Evolutionary conservation across 2,888 invertebrate species (phyloP), one percentile per base, ranked within the genome.

Genomic region (Melieria omissa): DNA sequence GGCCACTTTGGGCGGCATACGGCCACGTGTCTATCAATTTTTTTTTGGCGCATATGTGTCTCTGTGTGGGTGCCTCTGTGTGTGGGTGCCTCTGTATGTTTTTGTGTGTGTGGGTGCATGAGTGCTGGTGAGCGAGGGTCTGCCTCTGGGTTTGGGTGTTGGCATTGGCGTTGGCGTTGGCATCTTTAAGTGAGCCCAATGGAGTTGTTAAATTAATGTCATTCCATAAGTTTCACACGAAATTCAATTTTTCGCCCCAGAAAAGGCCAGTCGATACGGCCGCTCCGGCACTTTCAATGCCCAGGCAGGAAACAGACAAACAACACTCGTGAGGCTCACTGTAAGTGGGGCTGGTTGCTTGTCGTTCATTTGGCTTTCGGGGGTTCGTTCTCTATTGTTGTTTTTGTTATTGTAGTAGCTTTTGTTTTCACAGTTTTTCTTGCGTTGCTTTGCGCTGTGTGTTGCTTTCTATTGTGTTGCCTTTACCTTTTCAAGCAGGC

Each of bases 191-290:
- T 74, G 76, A 73, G 75, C 78, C 76, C 76, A 74, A 76, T 61
- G 76, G 75, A 77, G 81, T 80, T 84, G 79, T 82, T 80, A 82
- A 83, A 83, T 84, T 83, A 83, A 83, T 83, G 82, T 79, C 75
- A 75, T 79, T 78, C 82, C 83, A 82, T 83, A 83, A 84, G 83
- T 83, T 83, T 81, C 79, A 81, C 82, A 80, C 80, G 82, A 81
- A 84, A 83, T 82, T 83, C 81, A 84, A 83, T 83, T 83, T 84
- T 78, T 80, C 77, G 74, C 78, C 47, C 10, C 16, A 65, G 52
- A 29, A n/a, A 16, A n/a, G 41, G 8, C 7, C n/a, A 47, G 52
- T 52, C 12, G 52, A 52, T n/a, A 52, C 12, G 14, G 14, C 52
- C 12, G 7, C 12, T 10, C 63, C n/a, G 46, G 29, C 29, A 29